These are phyloP conservation scores for Parasteatoda tepidariorum DNA, from an alignment of 1,140 invertebrate species.

Conservation along the genomic window DNA sequence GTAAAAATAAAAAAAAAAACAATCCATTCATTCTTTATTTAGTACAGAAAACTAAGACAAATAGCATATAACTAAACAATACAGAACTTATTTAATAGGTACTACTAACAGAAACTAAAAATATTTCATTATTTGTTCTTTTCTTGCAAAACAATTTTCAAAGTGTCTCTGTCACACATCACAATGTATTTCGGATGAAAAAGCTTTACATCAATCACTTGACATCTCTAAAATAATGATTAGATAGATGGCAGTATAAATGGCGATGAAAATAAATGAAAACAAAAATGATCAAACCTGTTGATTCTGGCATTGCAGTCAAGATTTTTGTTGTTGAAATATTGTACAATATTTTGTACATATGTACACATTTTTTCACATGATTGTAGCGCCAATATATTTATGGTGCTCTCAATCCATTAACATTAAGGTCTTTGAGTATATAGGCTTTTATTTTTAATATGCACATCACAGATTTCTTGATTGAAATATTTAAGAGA, in stretches of 20 bases:
- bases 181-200: too few species aligned
- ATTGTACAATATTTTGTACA: constrained; percentile 7
- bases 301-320: not conserved
- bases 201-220: too few species aligned
- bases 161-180: too few species aligned
- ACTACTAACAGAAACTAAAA: too few species aligned
- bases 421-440: not conserved
- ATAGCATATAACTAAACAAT: too few species aligned
- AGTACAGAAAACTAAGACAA: too few species aligned
- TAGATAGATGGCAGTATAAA: not conserved
- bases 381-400: not conserved
- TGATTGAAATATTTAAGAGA: not conserved
- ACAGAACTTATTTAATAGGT: too few species aligned
- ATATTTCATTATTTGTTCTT: too few species aligned
- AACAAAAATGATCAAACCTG: not conserved
- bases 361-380: constrained; percentile 7
- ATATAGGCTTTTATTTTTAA: constrained; percentile 7
- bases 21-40: too few species aligned
- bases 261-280: not conserved
- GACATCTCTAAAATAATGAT: too few species aligned
- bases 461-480: constrained; percentile 51
- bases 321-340: not conserved
- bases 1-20: too few species aligned
- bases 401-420: not conserved
- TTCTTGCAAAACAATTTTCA: too few species aligned